A percentile compares a stretch with the other conserved stretches of the same genome.
These are phyloP conservation scores for Drosophila pectinifera DNA, from an alignment of 1,140 invertebrate genomes.

Conservation along the genomic window DNA sequence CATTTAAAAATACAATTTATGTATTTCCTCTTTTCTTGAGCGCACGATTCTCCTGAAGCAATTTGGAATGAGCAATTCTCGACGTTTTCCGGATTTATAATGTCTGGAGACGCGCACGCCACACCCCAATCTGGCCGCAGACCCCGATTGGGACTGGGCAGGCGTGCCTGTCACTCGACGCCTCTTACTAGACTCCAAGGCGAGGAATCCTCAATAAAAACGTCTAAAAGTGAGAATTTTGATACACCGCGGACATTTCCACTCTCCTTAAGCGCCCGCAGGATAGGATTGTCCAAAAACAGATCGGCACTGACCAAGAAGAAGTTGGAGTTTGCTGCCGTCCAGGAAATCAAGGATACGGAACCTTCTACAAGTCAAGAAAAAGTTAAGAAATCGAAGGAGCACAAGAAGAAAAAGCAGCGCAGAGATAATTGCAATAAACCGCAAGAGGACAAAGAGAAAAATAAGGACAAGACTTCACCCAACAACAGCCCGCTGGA, in stretches of 20 bases:
- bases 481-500: too few relatives aligned
- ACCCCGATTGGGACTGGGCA: constrained; percentile 25
- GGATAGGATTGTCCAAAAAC: constrained; percentile 53
- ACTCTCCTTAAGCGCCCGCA: constrained; percentile 35
- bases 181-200: constrained; percentile 1
- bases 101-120: constrained; percentile 8
- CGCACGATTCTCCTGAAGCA: too few relatives aligned
- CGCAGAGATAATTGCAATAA: not conserved
- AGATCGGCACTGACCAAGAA: constrained; percentile 61
- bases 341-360: not conserved
- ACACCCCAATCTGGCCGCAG: constrained; percentile 20
- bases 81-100: not conserved
- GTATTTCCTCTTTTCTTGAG: too few relatives aligned
- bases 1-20: constrained; percentile 19
- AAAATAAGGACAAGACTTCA: not conserved
- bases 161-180: constrained; percentile 10
- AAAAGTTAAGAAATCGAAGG: not conserved
- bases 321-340: constrained; percentile 48
- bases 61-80: not conserved
- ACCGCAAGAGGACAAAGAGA: not conserved
- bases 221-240: constrained; percentile 1
- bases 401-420: not conserved
- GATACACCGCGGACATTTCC: constrained; percentile 44
- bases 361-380: not conserved
- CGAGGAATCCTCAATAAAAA: not conserved